These are phyloP conservation scores for Burhinus oedicnemus DNA, from an alignment of 2,113 vertebrate species.

Conservation along the genomic window DNA sequence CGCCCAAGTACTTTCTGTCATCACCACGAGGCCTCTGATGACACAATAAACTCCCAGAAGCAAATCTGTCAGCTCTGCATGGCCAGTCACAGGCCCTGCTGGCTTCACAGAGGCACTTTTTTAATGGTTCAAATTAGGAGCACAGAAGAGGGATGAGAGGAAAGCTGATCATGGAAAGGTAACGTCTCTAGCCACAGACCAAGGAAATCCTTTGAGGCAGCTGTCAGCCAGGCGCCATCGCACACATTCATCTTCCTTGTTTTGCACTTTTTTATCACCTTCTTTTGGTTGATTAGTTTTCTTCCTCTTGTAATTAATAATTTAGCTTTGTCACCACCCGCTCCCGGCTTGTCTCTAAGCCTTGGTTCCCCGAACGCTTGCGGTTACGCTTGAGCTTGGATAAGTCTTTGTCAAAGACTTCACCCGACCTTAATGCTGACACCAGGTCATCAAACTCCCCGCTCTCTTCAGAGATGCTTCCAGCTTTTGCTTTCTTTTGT, in stretches of 20 bases:
- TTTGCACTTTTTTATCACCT: conserved; percentile 37
- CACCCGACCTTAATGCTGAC: conserved; percentile 90
- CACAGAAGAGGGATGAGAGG: conserved; percentile 27
- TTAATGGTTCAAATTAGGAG: conserved; percentile 37
- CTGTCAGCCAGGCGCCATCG: neutral
- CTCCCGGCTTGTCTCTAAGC: conserved; percentile 87
- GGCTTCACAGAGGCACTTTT: conserved; percentile 65
- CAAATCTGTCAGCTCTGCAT: neutral
- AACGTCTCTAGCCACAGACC: conserved; percentile 8
- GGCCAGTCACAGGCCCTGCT: neutral
- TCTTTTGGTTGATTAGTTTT: conserved; percentile 31
- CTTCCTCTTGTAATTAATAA: conserved; percentile 79
- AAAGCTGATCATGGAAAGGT: conserved; percentile 49
- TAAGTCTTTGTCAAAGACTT: conserved; percentile 98
- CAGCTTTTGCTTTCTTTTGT: conserved; percentile 80
- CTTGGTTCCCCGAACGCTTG: conserved; percentile 90
- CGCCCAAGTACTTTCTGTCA: conserved; percentile 13
- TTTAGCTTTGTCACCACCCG: conserved; percentile 89
- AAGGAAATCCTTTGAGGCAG: conserved; percentile 2
- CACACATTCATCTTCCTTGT: conserved; percentile 27
- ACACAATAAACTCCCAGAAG: conserved; percentile 22
- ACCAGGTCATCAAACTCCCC: conserved; percentile 97
- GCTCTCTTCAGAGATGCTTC: conserved; percentile 85
- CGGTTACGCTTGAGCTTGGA: conserved; percentile 96
- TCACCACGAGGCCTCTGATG: neutral